These are phyloP conservation scores for Homarus americanus DNA, from an alignment of 1,140 invertebrate species.

Conservation along the genomic window DNA sequence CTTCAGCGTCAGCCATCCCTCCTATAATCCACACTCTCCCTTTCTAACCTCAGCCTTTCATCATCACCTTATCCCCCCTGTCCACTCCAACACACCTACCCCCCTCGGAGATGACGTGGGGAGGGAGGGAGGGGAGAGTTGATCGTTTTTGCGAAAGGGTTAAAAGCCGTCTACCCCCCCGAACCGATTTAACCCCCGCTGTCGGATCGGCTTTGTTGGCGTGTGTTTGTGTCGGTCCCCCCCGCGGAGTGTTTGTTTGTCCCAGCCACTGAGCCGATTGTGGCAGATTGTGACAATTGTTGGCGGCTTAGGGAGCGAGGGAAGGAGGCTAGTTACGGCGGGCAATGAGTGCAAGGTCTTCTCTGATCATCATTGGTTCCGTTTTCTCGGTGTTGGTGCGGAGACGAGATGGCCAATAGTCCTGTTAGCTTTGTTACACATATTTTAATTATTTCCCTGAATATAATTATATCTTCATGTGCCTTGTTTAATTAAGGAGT, in stretches of 20 bases:
- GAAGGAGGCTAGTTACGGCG: neutral
- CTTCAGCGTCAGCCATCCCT: too few species aligned
- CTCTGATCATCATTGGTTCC: too few species aligned
- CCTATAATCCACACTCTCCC: too few species aligned
- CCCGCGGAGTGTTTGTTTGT: constrained; percentile 62
- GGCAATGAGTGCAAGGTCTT: neutral
- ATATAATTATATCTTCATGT: too few species aligned
- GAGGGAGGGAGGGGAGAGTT: constrained; percentile 14
- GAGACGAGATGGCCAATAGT: too few species aligned
- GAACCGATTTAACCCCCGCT: constrained; percentile 43
- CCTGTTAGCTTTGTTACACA: too few species aligned
- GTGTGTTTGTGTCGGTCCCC: constrained; percentile 46
- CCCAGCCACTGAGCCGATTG: constrained; percentile 62
- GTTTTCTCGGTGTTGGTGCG: too few species aligned
- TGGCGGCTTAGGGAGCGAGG: neutral
- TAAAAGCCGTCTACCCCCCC: constrained; percentile 33
- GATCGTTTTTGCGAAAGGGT: constrained; percentile 43
- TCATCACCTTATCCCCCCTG: neutral
- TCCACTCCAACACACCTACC: neutral
- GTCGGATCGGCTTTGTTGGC: constrained; percentile 40
- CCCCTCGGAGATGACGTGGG: neutral
- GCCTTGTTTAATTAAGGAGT: too few species aligned
- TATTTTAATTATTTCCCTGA: too few species aligned
- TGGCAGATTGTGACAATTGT: constrained; percentile 62
- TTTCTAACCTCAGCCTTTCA: neutral